Evolutionary conservation across 1,140 invertebrate genomes (phyloP).

Genomic region (Fopius arisanus): DNA sequence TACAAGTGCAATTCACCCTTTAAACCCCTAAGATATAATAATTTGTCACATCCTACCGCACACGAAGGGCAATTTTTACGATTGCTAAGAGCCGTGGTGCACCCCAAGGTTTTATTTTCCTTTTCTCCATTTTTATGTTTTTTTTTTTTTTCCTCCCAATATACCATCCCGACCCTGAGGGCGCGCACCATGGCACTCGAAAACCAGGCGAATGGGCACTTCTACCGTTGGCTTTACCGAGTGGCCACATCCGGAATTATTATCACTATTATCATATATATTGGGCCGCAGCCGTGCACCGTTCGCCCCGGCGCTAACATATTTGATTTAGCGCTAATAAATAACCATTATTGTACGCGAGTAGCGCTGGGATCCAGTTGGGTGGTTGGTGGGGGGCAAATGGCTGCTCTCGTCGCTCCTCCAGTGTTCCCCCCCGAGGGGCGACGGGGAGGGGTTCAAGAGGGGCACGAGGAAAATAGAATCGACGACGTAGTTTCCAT

Average conservation of each 20-base stretch:
- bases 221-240: constrained; percentile 41
- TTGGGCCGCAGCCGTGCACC: constrained; percentile 44
- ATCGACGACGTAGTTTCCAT: constrained; percentile 64
- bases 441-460: constrained; percentile 27
- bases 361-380: constrained; percentile 27
- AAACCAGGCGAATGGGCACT: constrained; percentile 21
- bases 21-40: not conserved
- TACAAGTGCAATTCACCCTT: not conserved
- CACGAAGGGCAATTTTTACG: not conserved
- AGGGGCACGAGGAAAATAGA: constrained; percentile 60
- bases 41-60: not conserved
- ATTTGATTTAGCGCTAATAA: constrained; percentile 66
- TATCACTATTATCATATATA: constrained; percentile 65
- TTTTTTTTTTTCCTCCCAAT: not conserved
- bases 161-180: constrained; percentile 9
- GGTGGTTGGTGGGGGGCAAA: not conserved
- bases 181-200: constrained; percentile 8
- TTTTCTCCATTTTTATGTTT: constrained; percentile 2
- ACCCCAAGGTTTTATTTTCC: not conserved
- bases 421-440: constrained; percentile 33
- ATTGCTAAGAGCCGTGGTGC: constrained; percentile 10
- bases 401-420: constrained; percentile 37
- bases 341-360: constrained; percentile 63
- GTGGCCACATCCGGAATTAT: constrained; percentile 57
- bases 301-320: constrained; percentile 49